Base-by-base conservation (phyloP, 2,113 vertebrate genomes). In the Ascaphus truei region DNA sequence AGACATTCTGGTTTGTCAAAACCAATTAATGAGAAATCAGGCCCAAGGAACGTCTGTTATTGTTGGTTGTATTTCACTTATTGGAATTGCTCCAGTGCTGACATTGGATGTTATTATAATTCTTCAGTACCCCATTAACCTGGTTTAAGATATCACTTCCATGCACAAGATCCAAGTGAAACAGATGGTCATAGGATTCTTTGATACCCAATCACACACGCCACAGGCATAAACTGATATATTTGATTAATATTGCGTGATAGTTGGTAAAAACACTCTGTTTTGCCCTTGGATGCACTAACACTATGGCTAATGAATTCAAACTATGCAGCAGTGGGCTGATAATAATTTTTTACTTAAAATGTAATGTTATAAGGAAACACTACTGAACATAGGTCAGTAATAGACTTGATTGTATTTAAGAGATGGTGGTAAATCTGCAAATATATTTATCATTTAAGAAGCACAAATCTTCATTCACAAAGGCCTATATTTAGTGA, bases 91-190 rank as follows among this genome's bases (percentile, higher is more conserved):
- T 61, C 57, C 67, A 52, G 52, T 71, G 67, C 67, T 71, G 67
- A 71, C 67, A 59, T 71, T 71, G 52, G 31, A 71, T 71, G 56
- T 71, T 71, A 52, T 61, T 71, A 15, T 61, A 71, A 59, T 71
- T 52, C 33, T 34, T 27, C 56, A 52, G 45, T 57, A 71, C 67
- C 67, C 67, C 57, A 71, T 71, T 71, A 71, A 61, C 57, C 57
- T 45, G 26, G 67, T 51, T 27, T 71, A 71, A 61, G n/a, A 52
- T 71, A 47, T 61, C 56, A 50, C 33, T 61, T 31, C 45, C 56
- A 51, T 30, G 67, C 3, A 15, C 34, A 41, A 37, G 33, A 34
- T 71, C 67, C 67, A 71, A 71, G 6, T 22, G 39, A 71, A 71
- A 71, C 43, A 71, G 16, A 23, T 11, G 47, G 45, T 59, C 26